Evolutionary conservation across 1,140 invertebrate species (phyloP).

Genomic region (Radopholus similis): DNA sequence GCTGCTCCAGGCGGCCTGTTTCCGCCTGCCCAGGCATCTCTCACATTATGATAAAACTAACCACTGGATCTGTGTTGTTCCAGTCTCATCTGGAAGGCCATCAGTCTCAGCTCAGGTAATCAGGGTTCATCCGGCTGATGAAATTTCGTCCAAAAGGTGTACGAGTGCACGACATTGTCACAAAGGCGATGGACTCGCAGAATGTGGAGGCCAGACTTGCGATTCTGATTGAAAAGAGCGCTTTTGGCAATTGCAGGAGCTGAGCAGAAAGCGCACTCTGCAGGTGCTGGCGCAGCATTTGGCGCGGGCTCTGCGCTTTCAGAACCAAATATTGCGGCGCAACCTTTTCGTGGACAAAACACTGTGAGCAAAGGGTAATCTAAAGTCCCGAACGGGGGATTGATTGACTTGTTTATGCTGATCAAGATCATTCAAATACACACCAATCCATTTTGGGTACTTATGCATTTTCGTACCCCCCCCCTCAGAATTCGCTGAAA

Average conservation of each 20-base stretch:
- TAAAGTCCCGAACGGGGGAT: background rate
- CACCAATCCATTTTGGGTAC: background rate
- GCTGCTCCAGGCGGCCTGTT: slow-evolving; percentile 61
- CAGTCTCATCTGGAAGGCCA: slow-evolving; percentile 20
- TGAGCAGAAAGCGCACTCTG: slow-evolving; percentile 41
- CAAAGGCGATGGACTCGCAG: slow-evolving; percentile 44
- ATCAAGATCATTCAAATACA: no score
- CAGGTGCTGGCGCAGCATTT: slow-evolving; percentile 48
- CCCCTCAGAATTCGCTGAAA: no score
- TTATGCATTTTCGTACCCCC: no score
- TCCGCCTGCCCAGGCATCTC: slow-evolving; percentile 61
- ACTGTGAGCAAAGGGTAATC: background rate
- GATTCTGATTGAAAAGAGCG: background rate
- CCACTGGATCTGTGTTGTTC: slow-evolving; percentile 36
- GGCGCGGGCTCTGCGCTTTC: slow-evolving; percentile 48
- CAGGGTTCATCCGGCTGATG: slow-evolving; percentile 6
- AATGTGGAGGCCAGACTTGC: slow-evolving; percentile 14
- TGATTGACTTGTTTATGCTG: no score
- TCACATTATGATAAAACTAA: slow-evolving; percentile 59
- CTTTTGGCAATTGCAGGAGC: slow-evolving; percentile 44
- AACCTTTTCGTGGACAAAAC: slow-evolving; percentile 50
- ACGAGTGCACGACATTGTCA: slow-evolving; percentile 56
- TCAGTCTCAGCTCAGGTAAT: slow-evolving; percentile 19
- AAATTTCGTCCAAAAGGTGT: slow-evolving; percentile 28
- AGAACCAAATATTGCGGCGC: slow-evolving; percentile 35